Base-by-base conservation (phyloP, 2,888 invertebrate genomes). In the Fragum whitleyi region DNA sequence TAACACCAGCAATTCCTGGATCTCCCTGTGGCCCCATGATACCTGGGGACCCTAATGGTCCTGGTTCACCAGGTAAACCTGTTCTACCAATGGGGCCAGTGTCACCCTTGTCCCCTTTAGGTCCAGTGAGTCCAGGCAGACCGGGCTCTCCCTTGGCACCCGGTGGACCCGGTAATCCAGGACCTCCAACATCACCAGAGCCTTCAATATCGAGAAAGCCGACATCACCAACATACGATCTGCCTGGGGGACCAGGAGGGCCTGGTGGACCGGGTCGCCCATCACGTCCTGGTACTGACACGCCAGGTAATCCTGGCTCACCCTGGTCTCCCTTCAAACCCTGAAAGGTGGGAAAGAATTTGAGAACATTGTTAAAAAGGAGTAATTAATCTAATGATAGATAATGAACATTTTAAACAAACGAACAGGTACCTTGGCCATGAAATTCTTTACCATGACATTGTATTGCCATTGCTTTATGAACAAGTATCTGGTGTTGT, bases 1-100 rank as follows among this genome's bases (percentile, higher is more conserved):
- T 81, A n/a, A 85, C 39, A 59, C 89, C 89, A 26, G 26, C 57
- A 11, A 82, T 75, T 11, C 91, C 91, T n/a, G 83, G 74, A 14
- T 87, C 85, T 47, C 90, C 89, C 26, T 59, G 69, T 28, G 76
- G 69, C 9, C 89, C 89, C 29, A 59, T 55, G 11, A 84, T 76
- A 21, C 86, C 87, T 42, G 76, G 70, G 5, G 62, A 55, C 1
- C 87, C 87, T 21, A 82, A 74, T 5, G 77, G 65, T 1, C 90
- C 90, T 3, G 83, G 74, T 5, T 73, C 82, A 2, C 91, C 91
- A 5, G 82, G 83, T 0, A 79, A 69, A 14, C 84, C 82, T 67
- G 53, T 67, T 28, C 59, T 51, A 28, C 86, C 86, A 16, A 16
- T 32, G 16, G 21, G 2, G 23, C 88, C 87, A 42, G 28, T 2